A percentile compares a stretch with the other conserved stretches of the same genome.
phyloP scores from a whole-genome alignment of 2,113 vertebrate genomes.

The Rhizomys pruinosus region DNA sequence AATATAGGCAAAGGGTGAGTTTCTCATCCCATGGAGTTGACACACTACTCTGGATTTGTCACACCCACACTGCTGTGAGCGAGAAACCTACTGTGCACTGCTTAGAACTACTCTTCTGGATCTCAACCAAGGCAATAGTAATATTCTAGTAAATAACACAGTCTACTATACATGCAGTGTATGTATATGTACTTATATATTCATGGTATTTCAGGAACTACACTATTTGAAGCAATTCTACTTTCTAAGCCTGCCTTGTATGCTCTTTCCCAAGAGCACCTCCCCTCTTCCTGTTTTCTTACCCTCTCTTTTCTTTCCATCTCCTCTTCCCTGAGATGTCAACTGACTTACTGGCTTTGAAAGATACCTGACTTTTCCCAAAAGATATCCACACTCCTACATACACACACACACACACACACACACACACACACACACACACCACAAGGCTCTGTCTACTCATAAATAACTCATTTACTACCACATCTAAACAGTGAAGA shows the following conservation, averaged over 20 bases:
- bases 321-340: neutral
- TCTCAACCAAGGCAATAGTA: neutral
- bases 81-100: neutral
- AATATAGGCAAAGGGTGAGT: neutral
- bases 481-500: too few relatives aligned
- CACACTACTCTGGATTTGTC: neutral
- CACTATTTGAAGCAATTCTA: neutral
- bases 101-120: neutral
- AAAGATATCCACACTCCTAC: neutral
- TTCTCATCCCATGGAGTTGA: neutral
- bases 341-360: neutral
- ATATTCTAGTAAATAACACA: neutral
- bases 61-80: neutral
- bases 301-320: slow-evolving; percentile 12
- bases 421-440: too few relatives aligned
- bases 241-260: neutral
- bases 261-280: neutral
- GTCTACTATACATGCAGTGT: neutral
- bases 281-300: neutral
- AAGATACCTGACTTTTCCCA: neutral
- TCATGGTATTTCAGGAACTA: neutral
- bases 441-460: neutral
- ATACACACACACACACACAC: neutral
- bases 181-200: neutral
- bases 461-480: neutral